Conservation (phyloP, 2,113 vertebrate genomes). For the Albula glossodonta region DNA sequence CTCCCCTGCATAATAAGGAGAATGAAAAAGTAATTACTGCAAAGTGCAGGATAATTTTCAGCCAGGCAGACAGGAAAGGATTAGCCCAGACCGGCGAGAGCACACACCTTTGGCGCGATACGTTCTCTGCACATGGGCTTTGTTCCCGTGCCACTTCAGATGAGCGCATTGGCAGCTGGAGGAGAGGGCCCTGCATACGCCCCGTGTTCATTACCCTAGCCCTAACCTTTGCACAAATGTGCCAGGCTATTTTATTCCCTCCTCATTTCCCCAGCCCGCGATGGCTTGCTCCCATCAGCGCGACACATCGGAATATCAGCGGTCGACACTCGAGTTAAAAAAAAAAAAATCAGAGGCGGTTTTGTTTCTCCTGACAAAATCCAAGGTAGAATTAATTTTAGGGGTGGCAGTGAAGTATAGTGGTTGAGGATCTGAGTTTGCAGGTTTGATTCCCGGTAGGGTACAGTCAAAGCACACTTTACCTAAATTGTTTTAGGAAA, state of each 20-base stretch:
- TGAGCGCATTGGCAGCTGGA: slow-evolving; percentile 73
- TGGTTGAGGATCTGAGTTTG: too few species aligned
- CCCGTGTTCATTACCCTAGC: slow-evolving; percentile 70
- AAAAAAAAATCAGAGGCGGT: background rate
- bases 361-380: background rate
- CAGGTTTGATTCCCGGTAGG: too few species aligned
- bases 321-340: background rate
- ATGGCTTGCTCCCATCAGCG: background rate
- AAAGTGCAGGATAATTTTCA: slow-evolving; percentile 72
- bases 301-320: background rate
- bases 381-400: background rate
- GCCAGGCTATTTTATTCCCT: slow-evolving; percentile 64
- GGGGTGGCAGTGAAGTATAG: too few species aligned
- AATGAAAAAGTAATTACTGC: slow-evolving; percentile 65
- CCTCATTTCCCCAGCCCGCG: slow-evolving; percentile 54
- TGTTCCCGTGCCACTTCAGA: slow-evolving; percentile 71
- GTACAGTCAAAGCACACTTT: too few species aligned
- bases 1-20: background rate
- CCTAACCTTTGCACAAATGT: slow-evolving; percentile 74
- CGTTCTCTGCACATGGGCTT: slow-evolving; percentile 56
- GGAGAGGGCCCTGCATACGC: slow-evolving; percentile 61
- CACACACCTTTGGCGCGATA: slow-evolving; percentile 34
- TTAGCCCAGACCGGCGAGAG: slow-evolving; percentile 63
- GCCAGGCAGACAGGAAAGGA: slow-evolving; percentile 56
- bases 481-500: too few species aligned